Base-by-base conservation (phyloP, 2,888 invertebrate species). In the Nemapogon koenigi region DNA sequence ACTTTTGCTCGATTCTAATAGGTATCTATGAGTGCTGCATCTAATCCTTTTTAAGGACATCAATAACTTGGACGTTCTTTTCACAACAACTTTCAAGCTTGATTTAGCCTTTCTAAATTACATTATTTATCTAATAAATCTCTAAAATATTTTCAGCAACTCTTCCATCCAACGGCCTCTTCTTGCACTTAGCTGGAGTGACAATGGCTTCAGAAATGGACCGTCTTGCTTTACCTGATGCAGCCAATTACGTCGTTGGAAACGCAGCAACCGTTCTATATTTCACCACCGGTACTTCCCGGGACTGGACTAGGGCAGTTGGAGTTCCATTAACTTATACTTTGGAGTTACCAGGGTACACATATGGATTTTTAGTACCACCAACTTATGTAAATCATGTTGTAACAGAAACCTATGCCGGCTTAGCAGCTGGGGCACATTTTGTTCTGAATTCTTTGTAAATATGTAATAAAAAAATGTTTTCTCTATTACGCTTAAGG, bases 271-370 rank as follows among this genome's bases (percentile, higher is more conserved):
- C 58, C 28, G 49, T 80, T 13, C 56, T 64, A 52, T 81, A 81
- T 48, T 60, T 70, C 6, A 81, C 82, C 4, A 57, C 78, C 28
- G 84, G 84, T 29, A 80, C 81, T 29, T 83, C 82, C 53, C 81
- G 81, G 47, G 84, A 85, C 50, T 85, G 81, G 63, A 75, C 79
- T 1, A 67, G 70, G 48, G 82, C 53, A 1, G 62, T 57, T 4
- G 65, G 64, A 0, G 67, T 81, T 37, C 62, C 69, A 0, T 55
- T 83, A 29, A 56, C 81, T 1, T 82, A 81, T 41, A 83, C 83
- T n/a, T 63, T 83, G 51, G 84, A 84, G 57, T 52, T 85, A 43
- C 81, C 83, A 0, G 71, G 66, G 26, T 81, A 80, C 41, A 51
- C 56, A n/a, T 52, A 47, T 7, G 45, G 46, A 32, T 84, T 84